Base-by-base conservation (phyloP, 2,113 vertebrate species). In the Spea multiplicata region DNA sequence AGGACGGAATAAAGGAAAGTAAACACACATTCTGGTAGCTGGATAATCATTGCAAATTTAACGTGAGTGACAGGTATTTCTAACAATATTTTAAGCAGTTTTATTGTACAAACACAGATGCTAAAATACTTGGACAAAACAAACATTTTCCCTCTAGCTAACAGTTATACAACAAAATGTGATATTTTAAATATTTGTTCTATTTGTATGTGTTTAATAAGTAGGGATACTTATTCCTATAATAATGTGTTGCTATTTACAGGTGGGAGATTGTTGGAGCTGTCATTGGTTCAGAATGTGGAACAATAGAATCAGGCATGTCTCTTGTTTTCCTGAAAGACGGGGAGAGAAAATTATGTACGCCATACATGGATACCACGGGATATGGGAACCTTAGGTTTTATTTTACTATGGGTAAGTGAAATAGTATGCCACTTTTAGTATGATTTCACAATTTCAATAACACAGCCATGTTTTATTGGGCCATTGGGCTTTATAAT, bases 201-300 rank as follows among this genome's bases (percentile, higher is more conserved):
- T 52, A 6, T 72, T 12, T 66, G 30, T 64, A 66, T 66, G 65
- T 68, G 10, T 45, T 17, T 70, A 16, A 49, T n/a, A n/a, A n/a
- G n/a, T n/a, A n/a, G n/a, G n/a, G n/a, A n/a, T n/a, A n/a, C n/a
- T 14, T 14, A 50, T 49, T 16, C 44, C 30, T 3, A 53, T 45
- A 8, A 64, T 52, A 17, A 67, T 53, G 30, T 69, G 10, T 44
- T 78, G 74, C 62, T 82, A 74, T 84, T 45, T 82, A 81, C 83
- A 96, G 97, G 79, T 99, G 97, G 97, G 95, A 97, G 68, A 86
- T 97, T 72, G 86, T 91, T 17, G 97, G 97, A 71, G 96, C 95
- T 0, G 84, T 93, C 75, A 86, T 93, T 78, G 94, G 96, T 61
- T 92, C 90, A 0, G 94, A 96, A 81, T 99, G 97, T 88, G 96